Evolutionary conservation across 2,113 vertebrate species (phyloP).

Genomic region (Ellobius talpinus): DNA sequence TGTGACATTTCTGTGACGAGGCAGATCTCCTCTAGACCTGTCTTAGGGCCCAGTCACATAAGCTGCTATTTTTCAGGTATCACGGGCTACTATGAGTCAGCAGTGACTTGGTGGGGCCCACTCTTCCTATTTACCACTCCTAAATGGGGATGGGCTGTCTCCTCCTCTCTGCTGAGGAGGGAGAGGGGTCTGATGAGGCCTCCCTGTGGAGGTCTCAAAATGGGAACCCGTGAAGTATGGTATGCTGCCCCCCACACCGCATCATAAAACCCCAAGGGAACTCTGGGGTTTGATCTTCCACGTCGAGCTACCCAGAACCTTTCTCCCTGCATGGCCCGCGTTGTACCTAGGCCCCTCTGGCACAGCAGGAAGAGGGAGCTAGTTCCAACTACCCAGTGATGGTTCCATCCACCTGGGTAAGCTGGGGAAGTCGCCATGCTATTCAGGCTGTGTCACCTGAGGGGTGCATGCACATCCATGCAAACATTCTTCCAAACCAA

Average conservation of each 20-base stretch:
- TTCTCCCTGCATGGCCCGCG: background rate
- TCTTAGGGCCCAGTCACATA: accelerated
- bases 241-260: background rate
- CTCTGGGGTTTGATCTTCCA: background rate
- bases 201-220: background rate
- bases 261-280: background rate
- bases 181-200: background rate
- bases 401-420: accelerated
- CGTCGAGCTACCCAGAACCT: background rate
- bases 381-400: accelerated
- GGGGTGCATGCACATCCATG: background rate
- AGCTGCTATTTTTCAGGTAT: accelerated
- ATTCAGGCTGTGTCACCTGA: accelerated
- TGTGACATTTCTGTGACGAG: accelerated
- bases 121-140: background rate
- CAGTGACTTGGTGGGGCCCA: background rate
- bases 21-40: accelerated
- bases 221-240: accelerated
- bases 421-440: accelerated
- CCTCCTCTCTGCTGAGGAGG: background rate
- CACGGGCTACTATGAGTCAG: background rate
- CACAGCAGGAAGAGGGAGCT: background rate
- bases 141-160: background rate
- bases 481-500: background rate
- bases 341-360: accelerated